phyloP scores from a whole-genome alignment of 2,888 invertebrate genomes.

The Malacosoma neustria region DNA sequence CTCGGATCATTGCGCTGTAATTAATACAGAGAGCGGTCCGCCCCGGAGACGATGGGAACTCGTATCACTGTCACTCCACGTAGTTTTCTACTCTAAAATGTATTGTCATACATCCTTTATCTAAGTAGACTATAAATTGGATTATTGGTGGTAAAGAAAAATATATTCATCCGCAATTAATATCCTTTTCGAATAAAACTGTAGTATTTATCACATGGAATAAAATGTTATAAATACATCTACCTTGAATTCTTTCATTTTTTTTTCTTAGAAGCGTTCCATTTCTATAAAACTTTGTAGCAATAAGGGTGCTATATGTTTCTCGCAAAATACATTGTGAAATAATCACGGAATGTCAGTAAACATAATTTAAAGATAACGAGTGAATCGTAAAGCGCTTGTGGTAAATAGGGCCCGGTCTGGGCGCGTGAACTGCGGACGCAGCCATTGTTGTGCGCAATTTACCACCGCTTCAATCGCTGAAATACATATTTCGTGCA shows the following conservation, averaged over 20 bases:
- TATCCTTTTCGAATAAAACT: not conserved
- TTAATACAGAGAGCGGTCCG: conserved; percentile 52
- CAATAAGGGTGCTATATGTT: too few species aligned
- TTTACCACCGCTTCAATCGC: conserved; percentile 73
- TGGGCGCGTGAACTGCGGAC: conserved; percentile 31
- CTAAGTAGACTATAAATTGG: too few species aligned
- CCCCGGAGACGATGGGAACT: conserved; percentile 39
- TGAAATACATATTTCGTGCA: conserved; percentile 75
- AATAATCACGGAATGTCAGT: conserved; percentile 4
- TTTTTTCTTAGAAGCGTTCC: too few species aligned
- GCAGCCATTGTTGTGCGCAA: conserved; percentile 65
- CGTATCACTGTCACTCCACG: conserved; percentile 52
- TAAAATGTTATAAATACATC: too few species aligned
- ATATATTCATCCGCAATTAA: too few species aligned
- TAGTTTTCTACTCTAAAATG: conserved; percentile 55
- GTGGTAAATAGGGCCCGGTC: conserved; percentile 55
- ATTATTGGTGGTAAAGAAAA: too few species aligned
- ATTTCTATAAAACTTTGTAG: too few species aligned
- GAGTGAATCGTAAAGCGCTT: conserved; percentile 64
- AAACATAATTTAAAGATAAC: conserved; percentile 61
- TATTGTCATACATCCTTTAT: conserved; percentile 28
- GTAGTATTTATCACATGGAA: conserved; percentile 1
- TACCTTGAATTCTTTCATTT: conserved; percentile 1
- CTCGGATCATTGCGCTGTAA: conserved; percentile 62
- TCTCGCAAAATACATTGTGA: not conserved